Percentiles rank a stretch among this genome's conserved stretches.
phyloP scores from a whole-genome alignment of 2,797 vertebrate species.

The Pseudochirops cupreus region DNA sequence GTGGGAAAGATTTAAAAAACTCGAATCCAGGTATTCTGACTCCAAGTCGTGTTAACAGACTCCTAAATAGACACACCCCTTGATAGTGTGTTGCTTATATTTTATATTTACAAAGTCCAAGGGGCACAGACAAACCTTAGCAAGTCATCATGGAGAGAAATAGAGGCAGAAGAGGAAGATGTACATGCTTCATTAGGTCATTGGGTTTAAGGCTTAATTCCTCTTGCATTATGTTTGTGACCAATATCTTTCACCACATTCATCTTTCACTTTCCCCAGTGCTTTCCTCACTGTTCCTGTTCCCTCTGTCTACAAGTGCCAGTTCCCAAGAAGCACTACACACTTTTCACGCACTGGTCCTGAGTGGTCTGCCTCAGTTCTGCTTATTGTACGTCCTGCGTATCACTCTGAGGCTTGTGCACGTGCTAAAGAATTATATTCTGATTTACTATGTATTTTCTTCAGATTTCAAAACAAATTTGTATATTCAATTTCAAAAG shows the following conservation, averaged over 20 bases:
- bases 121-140: neutral
- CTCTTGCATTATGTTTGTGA: neutral
- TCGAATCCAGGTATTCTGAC: neutral
- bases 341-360: neutral
- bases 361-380: neutral
- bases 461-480: conserved; percentile 1
- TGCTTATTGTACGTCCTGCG: conserved; percentile 5
- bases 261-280: neutral
- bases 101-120: conserved; percentile 18
- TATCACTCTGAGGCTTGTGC: neutral
- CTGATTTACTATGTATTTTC: neutral
- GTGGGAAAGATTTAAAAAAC: neutral
- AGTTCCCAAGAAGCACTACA: neutral
- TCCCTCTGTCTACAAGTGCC: neutral
- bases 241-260: neutral
- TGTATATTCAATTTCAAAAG: neutral
- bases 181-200: neutral
- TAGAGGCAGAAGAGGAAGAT: neutral
- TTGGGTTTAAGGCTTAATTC: neutral
- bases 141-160: neutral
- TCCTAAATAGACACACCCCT: conserved; percentile 4
- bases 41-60: neutral
- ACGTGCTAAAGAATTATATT: neutral
- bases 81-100: conserved; percentile 8
- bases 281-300: neutral